Evolutionary conservation across 2,797 vertebrate species (phyloP), one percentile per base, ranked within the genome.

Genomic region (Tokudaia tokunoshimensis): DNA sequence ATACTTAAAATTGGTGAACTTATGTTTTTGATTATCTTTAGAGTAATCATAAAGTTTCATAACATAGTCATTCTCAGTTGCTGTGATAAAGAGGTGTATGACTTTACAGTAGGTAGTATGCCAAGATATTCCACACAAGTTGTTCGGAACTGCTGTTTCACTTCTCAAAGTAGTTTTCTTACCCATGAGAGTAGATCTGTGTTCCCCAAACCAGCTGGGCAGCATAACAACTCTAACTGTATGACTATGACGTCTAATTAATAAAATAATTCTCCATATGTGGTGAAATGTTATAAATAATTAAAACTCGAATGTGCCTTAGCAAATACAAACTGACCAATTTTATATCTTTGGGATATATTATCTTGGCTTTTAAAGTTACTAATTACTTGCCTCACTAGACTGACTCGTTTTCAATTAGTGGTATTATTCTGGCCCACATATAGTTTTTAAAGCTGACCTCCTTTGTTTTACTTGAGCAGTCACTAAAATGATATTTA

Each of bases 401-500:
- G 82, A 97, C 86, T 97, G 93, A 97, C 95, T 89, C 63, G 0
- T 89, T 97, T 97, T 97, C 97, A 97, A 96, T 98, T 97, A 97
- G 81, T 79, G 82, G 50, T 92, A 96, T 97, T 96, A 97, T 97
- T 95, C 94, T 94, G 95, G 92, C 93, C 95, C 93, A 96, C 89
- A 97, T 97, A 97, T 75, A 97, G 96, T 97, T 97, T 97, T 97
- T 74, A 91, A 97, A 97, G 96, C 84, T 94, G 90, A 97, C 95
- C 97, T 94, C 88, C 85, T 97, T 96, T 97, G 95, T 97, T 97
- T 97, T 97, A 95, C 96, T 97, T 97, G 94, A 97, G 96, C 91
- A 96, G 91, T 95, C 96, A 87, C 96, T 94, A 95, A 97, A 97
- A 96, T 97, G 96, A 95, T 98, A 98, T 97, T 97, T 97, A 97